These are phyloP conservation scores for Jaculus jaculus DNA, from an alignment of 2,113 vertebrate genomes.

Conservation along the genomic window DNA sequence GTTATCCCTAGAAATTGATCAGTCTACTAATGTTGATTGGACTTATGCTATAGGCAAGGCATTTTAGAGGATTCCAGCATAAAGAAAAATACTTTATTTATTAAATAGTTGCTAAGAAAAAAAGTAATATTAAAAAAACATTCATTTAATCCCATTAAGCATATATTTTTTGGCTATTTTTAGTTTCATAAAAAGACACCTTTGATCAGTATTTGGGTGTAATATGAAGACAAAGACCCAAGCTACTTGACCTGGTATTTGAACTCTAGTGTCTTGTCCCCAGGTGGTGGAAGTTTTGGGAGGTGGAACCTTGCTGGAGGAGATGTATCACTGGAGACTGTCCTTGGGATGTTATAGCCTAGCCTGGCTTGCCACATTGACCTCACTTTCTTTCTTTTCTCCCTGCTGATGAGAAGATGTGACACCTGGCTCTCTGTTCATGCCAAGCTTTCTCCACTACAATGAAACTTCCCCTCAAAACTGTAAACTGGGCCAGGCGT, in stretches of 20 bases:
- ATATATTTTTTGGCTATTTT: neutral
- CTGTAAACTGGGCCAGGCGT: no score
- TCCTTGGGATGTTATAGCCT: no score
- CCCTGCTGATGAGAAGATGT: no score
- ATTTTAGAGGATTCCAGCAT: neutral
- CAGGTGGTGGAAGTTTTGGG: no score
- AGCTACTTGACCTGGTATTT: neutral
- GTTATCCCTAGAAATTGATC: neutral
- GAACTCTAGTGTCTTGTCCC: neutral
- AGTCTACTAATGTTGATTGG: slow-evolving; percentile 7
- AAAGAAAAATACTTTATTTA: slow-evolving; percentile 12
- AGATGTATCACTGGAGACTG: no score
- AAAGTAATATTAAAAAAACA: neutral
- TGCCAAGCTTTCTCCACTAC: no score
- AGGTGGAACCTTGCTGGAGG: no score
- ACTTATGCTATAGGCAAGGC: neutral
- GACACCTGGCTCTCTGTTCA: no score
- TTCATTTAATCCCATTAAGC: neutral
- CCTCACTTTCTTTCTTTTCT: no score
- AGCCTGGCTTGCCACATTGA: no score
- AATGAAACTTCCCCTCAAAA: no score
- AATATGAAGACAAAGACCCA: neutral
- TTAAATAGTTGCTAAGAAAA: neutral
- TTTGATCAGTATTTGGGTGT: neutral
- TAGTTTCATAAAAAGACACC: neutral